Evolutionary conservation across 2,113 vertebrate species (phyloP).

Genomic region (Piprites chloris): DNA sequence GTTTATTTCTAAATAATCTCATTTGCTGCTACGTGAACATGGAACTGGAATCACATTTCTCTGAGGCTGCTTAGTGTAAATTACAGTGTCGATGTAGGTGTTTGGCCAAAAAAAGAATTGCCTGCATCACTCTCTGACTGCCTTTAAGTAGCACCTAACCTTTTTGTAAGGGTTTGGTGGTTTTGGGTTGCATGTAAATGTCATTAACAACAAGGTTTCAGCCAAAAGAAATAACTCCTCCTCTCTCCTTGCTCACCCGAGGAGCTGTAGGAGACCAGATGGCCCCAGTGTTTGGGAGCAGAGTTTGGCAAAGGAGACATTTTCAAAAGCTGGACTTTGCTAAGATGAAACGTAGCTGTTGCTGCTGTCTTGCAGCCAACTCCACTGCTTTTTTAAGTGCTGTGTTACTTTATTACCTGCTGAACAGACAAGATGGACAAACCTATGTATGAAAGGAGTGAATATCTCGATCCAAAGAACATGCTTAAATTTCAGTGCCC

Average conservation of each 20-base stretch:
- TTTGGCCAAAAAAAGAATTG: conserved; percentile 49
- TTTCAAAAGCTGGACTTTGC: conserved; percentile 49
- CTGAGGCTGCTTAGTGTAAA: not conserved
- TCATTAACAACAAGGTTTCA: conserved; percentile 41
- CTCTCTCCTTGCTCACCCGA: not conserved
- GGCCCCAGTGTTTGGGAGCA: conserved; percentile 38
- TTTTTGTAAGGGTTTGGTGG: conserved; percentile 44
- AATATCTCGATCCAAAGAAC: not conserved
- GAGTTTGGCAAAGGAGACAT: conserved; percentile 49
- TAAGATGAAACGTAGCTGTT: conserved; percentile 52
- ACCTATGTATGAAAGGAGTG: not conserved
- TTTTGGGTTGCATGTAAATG: conserved; percentile 58
- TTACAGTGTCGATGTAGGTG: not conserved
- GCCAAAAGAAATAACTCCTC: conserved; percentile 60
- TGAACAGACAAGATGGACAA: not conserved
- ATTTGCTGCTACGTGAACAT: not conserved
- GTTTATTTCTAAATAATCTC: conserved; percentile 34
- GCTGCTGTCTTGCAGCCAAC: conserved; percentile 37
- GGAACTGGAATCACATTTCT: conserved; percentile 21
- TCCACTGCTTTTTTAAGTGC: not conserved
- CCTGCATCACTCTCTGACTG: conserved; percentile 51
- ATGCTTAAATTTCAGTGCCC: not conserved
- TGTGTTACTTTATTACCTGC: not conserved
- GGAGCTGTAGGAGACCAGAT: conserved; percentile 52
- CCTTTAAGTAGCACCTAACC: conserved; percentile 59